Conservation (phyloP, 2,797 vertebrate genomes). For the Ciconia nigra region DNA sequence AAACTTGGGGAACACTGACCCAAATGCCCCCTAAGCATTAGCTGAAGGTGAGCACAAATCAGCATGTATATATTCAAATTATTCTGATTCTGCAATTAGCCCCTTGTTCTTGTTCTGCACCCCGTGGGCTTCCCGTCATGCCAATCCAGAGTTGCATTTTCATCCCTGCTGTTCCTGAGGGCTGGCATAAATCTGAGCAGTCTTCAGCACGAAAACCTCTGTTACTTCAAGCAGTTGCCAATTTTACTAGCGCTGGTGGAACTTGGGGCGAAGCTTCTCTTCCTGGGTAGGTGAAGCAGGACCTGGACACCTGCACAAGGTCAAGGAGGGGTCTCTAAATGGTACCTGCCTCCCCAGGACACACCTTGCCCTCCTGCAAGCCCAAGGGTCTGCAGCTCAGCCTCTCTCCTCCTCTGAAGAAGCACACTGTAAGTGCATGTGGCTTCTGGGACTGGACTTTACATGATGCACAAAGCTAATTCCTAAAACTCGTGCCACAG, state of each 20-base stretch:
- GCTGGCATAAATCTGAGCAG: constrained; percentile 13
- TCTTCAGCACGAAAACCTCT: background rate
- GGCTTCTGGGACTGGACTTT: background rate
- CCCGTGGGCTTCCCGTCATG: background rate
- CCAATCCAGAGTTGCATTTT: constrained; percentile 29
- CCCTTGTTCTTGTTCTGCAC: background rate
- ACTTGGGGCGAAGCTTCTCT: background rate
- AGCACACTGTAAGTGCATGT: background rate
- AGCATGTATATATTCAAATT: constrained; percentile 15
- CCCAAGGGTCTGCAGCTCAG: background rate
- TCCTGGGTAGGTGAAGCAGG: background rate
- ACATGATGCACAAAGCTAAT: background rate
- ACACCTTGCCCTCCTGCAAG: background rate
- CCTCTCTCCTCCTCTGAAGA: background rate
- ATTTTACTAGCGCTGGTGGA: background rate
- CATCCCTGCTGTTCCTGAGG: constrained; percentile 24
- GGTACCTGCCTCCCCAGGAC: background rate
- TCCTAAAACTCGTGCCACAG: background rate
- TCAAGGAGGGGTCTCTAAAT: background rate
- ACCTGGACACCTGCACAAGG: background rate
- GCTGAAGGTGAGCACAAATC: constrained; percentile 36
- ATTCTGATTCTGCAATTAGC: constrained; percentile 41
- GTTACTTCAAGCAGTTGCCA: background rate
- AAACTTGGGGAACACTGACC: constrained; percentile 13
- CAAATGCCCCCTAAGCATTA: background rate